phyloP scores from a whole-genome alignment of 2,113 vertebrate species.

The Psilopogon haemacephalus region DNA sequence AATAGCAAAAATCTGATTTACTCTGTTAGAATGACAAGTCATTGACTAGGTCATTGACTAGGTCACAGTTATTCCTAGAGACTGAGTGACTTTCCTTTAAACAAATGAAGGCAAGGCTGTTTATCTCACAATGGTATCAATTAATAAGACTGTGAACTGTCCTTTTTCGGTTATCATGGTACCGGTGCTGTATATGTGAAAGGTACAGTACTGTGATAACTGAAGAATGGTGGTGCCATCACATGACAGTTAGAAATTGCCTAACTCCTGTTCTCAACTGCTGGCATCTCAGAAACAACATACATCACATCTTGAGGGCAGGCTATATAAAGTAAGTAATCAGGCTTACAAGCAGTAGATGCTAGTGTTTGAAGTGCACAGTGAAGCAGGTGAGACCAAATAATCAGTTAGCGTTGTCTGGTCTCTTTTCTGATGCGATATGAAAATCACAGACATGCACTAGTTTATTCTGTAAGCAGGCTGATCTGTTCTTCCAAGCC shows the following conservation, averaged over 20 bases:
- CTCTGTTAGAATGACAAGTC: background rate
- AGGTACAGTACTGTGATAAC: conserved; percentile 99
- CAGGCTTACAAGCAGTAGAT: background rate
- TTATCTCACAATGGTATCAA: background rate
- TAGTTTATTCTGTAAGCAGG: background rate
- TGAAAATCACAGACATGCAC: background rate
- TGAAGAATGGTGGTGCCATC: conserved; percentile 99
- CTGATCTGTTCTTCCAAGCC: background rate
- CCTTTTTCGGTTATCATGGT: conserved; percentile 99
- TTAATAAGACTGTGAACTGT: conserved; percentile 86
- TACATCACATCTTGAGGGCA: background rate
- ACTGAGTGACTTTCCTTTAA: background rate
- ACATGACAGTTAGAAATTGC: conserved; percentile 64
- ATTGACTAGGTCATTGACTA: background rate
- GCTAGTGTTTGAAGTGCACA: background rate
- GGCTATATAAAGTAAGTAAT: background rate
- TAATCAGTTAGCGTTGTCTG: background rate
- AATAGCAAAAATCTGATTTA: background rate
- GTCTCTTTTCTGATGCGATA: background rate
- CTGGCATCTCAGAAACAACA: background rate
- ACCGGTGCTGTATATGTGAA: conserved; percentile 97
- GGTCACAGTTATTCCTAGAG: background rate
- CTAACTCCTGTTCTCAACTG: background rate
- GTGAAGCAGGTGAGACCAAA: background rate
- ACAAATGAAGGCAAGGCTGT: background rate